Percentiles rank a stretch among this genome's conserved stretches.
These are phyloP conservation scores for Cromileptes altivelis DNA, from an alignment of 2,113 vertebrate species.

Conservation along the genomic window DNA sequence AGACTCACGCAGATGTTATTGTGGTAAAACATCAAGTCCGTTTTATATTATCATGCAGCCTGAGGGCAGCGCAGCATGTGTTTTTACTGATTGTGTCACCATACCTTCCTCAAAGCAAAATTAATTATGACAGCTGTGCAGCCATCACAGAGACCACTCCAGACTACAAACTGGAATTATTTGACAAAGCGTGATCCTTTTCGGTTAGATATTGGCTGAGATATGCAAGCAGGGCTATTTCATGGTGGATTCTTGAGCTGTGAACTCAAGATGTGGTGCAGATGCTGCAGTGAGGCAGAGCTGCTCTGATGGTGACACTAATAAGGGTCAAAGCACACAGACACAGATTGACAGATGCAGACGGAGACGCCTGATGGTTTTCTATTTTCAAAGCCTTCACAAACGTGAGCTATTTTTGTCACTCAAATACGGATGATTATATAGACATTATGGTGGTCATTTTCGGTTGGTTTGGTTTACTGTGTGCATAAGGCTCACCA, in stretches of 20 bases:
- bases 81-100: slow-evolving; percentile 37
- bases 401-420: background rate
- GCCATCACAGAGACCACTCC: background rate
- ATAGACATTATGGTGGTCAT: background rate
- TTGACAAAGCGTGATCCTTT: background rate
- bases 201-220: background rate
- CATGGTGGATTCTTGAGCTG: background rate
- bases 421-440: background rate
- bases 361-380: background rate
- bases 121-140: slow-evolving; percentile 29
- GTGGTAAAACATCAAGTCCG: slow-evolving; percentile 39
- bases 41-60: slow-evolving; percentile 39
- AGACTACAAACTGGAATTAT: background rate
- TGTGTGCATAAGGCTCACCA: background rate
- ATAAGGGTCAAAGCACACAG: slow-evolving; percentile 8
- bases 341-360: slow-evolving; percentile 14
- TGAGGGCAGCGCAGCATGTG: slow-evolving; percentile 11
- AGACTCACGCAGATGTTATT: slow-evolving; percentile 29
- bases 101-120: background rate
- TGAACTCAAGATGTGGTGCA: background rate
- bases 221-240: background rate
- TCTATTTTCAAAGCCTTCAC: slow-evolving; percentile 5
- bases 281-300: background rate
- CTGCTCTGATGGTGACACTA: slow-evolving; percentile 10
- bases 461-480: background rate